Evolutionary conservation across 2,888 invertebrate genomes (phyloP).

Genomic region (Ophion obscuratus): DNA sequence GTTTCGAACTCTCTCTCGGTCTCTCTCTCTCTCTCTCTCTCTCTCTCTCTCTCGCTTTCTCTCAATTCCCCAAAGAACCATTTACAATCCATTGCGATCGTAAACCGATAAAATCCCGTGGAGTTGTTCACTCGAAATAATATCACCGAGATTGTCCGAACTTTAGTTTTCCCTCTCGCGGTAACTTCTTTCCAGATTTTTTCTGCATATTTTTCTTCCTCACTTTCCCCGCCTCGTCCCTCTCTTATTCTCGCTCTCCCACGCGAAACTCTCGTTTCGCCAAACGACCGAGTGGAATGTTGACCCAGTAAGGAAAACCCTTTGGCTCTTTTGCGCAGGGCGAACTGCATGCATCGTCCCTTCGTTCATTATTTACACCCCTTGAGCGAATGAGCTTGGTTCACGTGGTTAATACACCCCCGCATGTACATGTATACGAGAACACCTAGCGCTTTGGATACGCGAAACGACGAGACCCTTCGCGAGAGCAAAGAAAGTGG

Average conservation of each 20-base stretch:
- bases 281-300: slow-evolving; percentile 71
- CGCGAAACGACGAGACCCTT: slow-evolving; percentile 73
- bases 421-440: slow-evolving; percentile 8
- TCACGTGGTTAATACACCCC: slow-evolving; percentile 39
- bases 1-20: slow-evolving; percentile 12
- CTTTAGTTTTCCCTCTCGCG: slow-evolving; percentile 13
- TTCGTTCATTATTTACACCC: slow-evolving; percentile 82
- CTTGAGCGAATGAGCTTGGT: slow-evolving; percentile 58
- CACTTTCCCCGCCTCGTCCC: background rate
- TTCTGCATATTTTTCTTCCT: background rate
- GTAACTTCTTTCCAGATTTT: slow-evolving; percentile 1
- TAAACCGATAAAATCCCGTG: slow-evolving; percentile 7
- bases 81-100: slow-evolving; percentile 15
- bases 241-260: slow-evolving; percentile 8
- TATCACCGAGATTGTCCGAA: slow-evolving; percentile 22
- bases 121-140: slow-evolving; percentile 4
- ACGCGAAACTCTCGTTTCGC: slow-evolving; percentile 49
- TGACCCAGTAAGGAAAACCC: slow-evolving; percentile 79
- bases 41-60: slow-evolving; percentile 5
- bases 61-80: slow-evolving; percentile 2
- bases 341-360: slow-evolving; percentile 74
- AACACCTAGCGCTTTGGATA: slow-evolving; percentile 53
- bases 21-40: too few relatives aligned
- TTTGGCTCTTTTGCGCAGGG: slow-evolving; percentile 66
- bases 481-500: slow-evolving; percentile 55